These are phyloP conservation scores for Trinorchestia longiramus DNA, from an alignment of 1,140 invertebrate species.

Conservation along the genomic window DNA sequence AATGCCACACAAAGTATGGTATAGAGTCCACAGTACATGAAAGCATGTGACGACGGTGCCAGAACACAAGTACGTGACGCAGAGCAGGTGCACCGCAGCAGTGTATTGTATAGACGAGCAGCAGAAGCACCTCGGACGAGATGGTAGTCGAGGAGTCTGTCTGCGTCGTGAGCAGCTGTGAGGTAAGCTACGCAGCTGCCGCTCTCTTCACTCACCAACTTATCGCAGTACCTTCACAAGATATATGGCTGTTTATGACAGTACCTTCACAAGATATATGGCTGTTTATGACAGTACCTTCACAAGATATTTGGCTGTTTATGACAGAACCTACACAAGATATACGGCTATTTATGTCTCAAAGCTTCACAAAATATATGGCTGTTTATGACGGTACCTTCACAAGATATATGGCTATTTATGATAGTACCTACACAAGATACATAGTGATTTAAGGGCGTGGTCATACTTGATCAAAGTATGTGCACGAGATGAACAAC, in stretches of 20 bases:
- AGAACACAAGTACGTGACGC: not conserved
- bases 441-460: not conserved
- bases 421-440: not conserved
- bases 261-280: not conserved
- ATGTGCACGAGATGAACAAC: no score
- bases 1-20: not conserved
- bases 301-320: no score
- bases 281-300: not conserved
- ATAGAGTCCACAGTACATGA: not conserved
- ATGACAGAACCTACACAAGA: no score
- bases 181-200: conserved; percentile 69
- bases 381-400: no score
- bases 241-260: not conserved
- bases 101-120: not conserved
- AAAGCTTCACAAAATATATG: no score
- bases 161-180: conserved; percentile 69
- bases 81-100: not conserved
- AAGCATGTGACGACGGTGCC: not conserved
- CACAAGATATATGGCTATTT: not conserved
- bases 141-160: conserved; percentile 69
- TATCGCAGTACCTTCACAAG: conserved; percentile 68
- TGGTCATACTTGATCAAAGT: no score
- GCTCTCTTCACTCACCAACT: conserved; percentile 69
- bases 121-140: conserved; percentile 63
- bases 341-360: no score